Conservation (phyloP, 2,888 invertebrate species). For the Limulus polyphemus region DNA sequence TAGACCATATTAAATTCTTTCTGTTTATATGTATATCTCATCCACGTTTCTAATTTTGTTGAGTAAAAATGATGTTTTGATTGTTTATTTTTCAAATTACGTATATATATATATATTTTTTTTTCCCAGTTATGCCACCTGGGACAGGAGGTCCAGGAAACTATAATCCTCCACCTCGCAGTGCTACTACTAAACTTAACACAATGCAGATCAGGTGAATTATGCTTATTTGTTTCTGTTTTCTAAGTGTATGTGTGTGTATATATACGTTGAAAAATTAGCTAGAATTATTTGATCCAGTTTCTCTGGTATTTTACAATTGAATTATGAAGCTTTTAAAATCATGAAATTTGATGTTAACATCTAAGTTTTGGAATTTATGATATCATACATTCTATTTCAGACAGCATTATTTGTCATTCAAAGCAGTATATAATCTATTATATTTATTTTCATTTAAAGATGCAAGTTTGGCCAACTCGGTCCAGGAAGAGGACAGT, state of each 20-base stretch:
- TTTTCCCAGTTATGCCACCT: not conserved
- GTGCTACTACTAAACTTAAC: conserved; percentile 33
- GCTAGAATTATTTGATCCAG: too few relatives aligned
- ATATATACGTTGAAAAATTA: too few relatives aligned
- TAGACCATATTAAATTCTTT: too few relatives aligned
- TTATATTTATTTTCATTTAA: not conserved
- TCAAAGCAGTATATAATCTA: not conserved
- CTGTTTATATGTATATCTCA: too few relatives aligned
- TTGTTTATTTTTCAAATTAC: not conserved
- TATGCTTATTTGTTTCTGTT: not conserved
- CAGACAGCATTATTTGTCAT: not conserved
- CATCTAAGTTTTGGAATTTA: too few relatives aligned
- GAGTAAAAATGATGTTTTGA: not conserved
- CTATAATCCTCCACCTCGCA: conserved; percentile 21
- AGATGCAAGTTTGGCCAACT: conserved; percentile 80
- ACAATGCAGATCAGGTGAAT: conserved; percentile 39
- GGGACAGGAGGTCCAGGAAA: conserved; percentile 14
- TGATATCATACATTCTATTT: too few relatives aligned
- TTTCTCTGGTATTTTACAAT: too few relatives aligned
- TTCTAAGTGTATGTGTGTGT: too few relatives aligned
- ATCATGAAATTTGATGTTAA: too few relatives aligned
- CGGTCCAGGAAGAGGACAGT: conserved; percentile 83
- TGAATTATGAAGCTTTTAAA: too few relatives aligned
- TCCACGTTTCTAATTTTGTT: too few relatives aligned
- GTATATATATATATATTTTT: not conserved